phyloP scores from a whole-genome alignment of 2,113 vertebrate genomes.

The Papio anubis region DNA sequence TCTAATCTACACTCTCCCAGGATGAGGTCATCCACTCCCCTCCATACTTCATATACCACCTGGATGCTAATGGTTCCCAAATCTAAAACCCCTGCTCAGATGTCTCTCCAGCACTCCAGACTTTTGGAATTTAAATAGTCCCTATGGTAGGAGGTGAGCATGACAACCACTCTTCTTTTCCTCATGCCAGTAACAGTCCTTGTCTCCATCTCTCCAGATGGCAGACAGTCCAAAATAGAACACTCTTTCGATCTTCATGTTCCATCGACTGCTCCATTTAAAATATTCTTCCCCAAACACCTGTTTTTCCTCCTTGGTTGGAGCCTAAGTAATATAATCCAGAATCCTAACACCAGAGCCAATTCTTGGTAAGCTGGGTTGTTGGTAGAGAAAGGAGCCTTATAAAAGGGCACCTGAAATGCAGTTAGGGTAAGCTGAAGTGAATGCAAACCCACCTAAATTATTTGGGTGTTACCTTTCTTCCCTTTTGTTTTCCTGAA shows the following conservation, averaged over 20 bases:
- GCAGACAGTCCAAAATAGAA: conserved; percentile 76
- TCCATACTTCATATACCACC: not conserved
- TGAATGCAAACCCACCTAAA: not conserved
- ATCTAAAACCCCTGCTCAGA: conserved; percentile 20
- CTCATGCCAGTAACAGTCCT: conserved; percentile 45
- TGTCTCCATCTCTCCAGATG: conserved; percentile 72
- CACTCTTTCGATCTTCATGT: conserved; percentile 43
- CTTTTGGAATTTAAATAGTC: conserved; percentile 53
- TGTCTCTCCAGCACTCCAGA: conserved; percentile 33
- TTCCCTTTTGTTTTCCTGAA: not conserved
- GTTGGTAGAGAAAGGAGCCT: not conserved
- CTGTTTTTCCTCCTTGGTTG: conserved; percentile 62
- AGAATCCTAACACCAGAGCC: not conserved
- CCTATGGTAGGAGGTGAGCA: conserved; percentile 68
- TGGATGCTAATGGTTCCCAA: not conserved
- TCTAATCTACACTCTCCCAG: not conserved
- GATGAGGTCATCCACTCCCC: not conserved
- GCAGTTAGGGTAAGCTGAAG: not conserved
- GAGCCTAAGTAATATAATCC: conserved; percentile 37
- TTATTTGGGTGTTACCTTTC: rapidly evolving
- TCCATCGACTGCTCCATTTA: conserved; percentile 66
- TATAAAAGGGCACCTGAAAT: not conserved
- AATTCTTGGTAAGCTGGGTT: not conserved
- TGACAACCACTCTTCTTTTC: conserved; percentile 46
- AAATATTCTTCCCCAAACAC: conserved; percentile 69